Base-by-base conservation (phyloP, 2,888 invertebrate species). In the Bombylius discolor region DNA sequence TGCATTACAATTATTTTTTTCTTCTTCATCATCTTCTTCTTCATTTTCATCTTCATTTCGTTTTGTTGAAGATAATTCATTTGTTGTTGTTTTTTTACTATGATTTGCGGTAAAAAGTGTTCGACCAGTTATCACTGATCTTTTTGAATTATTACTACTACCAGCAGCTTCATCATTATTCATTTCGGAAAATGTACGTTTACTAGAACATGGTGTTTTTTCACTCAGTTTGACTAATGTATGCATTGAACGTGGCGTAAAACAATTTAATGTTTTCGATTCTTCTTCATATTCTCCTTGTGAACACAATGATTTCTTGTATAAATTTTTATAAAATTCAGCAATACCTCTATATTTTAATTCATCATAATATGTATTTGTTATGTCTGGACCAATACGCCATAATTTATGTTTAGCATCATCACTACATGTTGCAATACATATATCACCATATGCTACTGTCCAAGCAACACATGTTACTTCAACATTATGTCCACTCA, bases 401-500 rank as follows among this genome's bases (percentile, higher is more conserved):
- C 89, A 90, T 53, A 89, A 77, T 71, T 83, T 83, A 69, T 87
- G 86, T 0, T 81, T 75, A 12, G 85, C 84, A 74, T 92, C 92
- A 68, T 92, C 92, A 51, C 89, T 85, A 70, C 90, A 88, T 0
- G 91, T 91, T 13, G 89, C 84, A 49, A 90, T 72, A 68, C 81
- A 80, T 23, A 76, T 70, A 66, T 81, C 80, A 7, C 79, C 78
- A 39, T 49, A 34, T 11, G 71, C 70, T 5, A 67, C 62, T 62
- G 84, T 81, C 92, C 92, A 93, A 3, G 87, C 85, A 3, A 91
- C 89, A 67, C 88, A 87, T 0, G 91, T 90, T 0, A 94, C 93
- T 76, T 94, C 94, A 9, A 87, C 87, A 48, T 80, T 76, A 68
- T 94, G 93, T 0, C 91, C 92, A 1, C 77, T 75, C 5, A 94